These are phyloP conservation scores for Xiphophorus maculatus DNA, from an alignment of 2,113 vertebrate species.

Conservation along the genomic window DNA sequence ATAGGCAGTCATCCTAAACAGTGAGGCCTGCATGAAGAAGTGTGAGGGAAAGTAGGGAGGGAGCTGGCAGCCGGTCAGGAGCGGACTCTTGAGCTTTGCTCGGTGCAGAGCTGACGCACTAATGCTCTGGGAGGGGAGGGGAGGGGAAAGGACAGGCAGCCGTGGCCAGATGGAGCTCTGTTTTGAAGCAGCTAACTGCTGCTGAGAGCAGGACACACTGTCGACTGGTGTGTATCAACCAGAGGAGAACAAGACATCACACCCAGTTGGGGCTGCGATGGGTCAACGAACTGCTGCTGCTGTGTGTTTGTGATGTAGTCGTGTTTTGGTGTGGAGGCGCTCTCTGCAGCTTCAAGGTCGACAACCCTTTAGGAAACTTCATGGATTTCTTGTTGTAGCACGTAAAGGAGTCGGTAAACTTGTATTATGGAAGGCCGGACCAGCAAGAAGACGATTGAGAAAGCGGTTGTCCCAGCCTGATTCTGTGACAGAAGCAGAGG, in stretches of 20 bases:
- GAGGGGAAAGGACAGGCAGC: constrained; percentile 49
- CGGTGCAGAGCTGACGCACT: constrained; percentile 79
- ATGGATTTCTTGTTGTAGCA: constrained; percentile 11
- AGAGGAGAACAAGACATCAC: constrained; percentile 22
- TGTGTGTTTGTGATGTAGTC: constrained; percentile 30
- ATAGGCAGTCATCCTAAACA: constrained; percentile 33
- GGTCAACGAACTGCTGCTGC: constrained; percentile 22
- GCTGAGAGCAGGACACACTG: constrained; percentile 46
- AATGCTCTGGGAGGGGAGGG: constrained; percentile 33
- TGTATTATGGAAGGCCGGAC: constrained; percentile 13
- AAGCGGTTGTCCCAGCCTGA: constrained; percentile 24
- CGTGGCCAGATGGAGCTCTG: constrained; percentile 69
- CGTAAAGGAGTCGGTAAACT: neutral
- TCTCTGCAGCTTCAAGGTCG: constrained; percentile 69
- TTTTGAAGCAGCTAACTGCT: constrained; percentile 64
- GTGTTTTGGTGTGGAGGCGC: constrained; percentile 36
- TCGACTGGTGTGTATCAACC: neutral
- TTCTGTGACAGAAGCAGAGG: constrained; percentile 41
- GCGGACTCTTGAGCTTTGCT: constrained; percentile 57
- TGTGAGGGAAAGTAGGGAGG: constrained; percentile 67
- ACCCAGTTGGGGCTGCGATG: constrained; percentile 18
- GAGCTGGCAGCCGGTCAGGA: constrained; percentile 73
- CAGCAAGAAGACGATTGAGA: constrained; percentile 52
- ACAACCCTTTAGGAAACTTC: constrained; percentile 35
- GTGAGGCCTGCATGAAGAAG: constrained; percentile 20